Conservation (phyloP, 2,797 vertebrate genomes). For the Tarsius wallacei region DNA sequence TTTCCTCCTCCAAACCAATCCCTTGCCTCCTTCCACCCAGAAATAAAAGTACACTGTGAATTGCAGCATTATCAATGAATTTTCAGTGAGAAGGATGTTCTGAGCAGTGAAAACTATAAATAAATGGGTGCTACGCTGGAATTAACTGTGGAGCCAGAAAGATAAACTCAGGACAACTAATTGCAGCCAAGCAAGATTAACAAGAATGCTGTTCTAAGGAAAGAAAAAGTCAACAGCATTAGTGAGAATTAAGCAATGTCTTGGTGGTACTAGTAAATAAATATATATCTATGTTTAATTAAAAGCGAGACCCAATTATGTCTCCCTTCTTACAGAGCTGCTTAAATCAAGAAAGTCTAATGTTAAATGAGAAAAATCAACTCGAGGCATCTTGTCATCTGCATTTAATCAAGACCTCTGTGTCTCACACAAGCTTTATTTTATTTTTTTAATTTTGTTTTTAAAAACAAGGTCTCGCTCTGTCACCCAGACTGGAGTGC, state of each 20-base stretch:
- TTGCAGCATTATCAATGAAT: slow-evolving; percentile 9
- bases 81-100: slow-evolving; percentile 42
- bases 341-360: slow-evolving; percentile 76
- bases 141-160: slow-evolving; percentile 64
- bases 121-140: slow-evolving; percentile 43
- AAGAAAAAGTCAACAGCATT: slow-evolving; percentile 33
- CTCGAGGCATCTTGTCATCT: slow-evolving; percentile 66
- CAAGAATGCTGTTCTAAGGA: slow-evolving; percentile 45
- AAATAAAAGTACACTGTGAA: slow-evolving; percentile 25
- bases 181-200: slow-evolving; percentile 44
- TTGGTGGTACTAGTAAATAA: slow-evolving; percentile 71
- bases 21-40: neutral
- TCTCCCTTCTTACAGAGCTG: slow-evolving; percentile 61
- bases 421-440: neutral
- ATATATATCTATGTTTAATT: slow-evolving; percentile 73
- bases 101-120: slow-evolving; percentile 50
- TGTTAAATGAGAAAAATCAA: slow-evolving; percentile 80
- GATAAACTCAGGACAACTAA: slow-evolving; percentile 72
- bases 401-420: slow-evolving; percentile 72
- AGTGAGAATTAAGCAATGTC: slow-evolving; percentile 75
- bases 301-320: slow-evolving; percentile 73
- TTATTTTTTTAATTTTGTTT: too few species aligned
- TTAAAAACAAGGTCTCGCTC: too few species aligned
- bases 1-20: slow-evolving; percentile 17
- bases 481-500: too few species aligned